Percentiles rank a stretch among this genome's conserved stretches.
phyloP scores from a whole-genome alignment of 2,888 invertebrate genomes.

The Periphyllus acericola region DNA sequence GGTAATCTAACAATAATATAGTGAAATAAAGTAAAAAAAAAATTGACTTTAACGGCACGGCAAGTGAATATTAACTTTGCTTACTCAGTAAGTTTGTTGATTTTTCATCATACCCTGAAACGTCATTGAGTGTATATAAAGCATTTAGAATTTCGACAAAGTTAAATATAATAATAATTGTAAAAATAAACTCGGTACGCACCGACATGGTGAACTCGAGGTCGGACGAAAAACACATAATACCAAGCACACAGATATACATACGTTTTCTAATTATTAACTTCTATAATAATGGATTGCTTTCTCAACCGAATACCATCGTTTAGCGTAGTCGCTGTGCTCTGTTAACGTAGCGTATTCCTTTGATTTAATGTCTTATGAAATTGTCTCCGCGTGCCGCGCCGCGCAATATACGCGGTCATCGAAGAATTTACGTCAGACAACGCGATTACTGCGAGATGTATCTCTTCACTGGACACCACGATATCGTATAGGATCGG shows the following conservation, averaged over 20 bases:
- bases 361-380: too few species aligned
- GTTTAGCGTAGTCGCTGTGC: too few species aligned
- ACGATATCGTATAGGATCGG: too few species aligned
- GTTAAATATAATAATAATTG: conserved; percentile 24
- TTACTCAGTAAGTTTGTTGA: conserved; percentile 46
- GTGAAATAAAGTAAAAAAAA: not conserved
- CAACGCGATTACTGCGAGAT: too few species aligned
- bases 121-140: not conserved
- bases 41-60: conserved; percentile 14
- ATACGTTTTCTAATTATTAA: not conserved
- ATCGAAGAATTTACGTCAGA: too few species aligned
- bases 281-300: too few species aligned
- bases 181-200: not conserved
- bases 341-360: too few species aligned
- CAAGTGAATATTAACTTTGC: conserved; percentile 46
- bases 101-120: conserved; percentile 34
- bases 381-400: too few species aligned
- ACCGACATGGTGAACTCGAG: not conserved
- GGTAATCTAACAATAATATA: conserved; percentile 27
- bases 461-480: too few species aligned
- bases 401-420: too few species aligned
- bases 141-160: not conserved
- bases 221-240: not conserved
- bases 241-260: not conserved
- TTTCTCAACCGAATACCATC: not conserved